Conservation (phyloP, 2,797 vertebrate genomes). For the Muscicapa comitata region DNA sequence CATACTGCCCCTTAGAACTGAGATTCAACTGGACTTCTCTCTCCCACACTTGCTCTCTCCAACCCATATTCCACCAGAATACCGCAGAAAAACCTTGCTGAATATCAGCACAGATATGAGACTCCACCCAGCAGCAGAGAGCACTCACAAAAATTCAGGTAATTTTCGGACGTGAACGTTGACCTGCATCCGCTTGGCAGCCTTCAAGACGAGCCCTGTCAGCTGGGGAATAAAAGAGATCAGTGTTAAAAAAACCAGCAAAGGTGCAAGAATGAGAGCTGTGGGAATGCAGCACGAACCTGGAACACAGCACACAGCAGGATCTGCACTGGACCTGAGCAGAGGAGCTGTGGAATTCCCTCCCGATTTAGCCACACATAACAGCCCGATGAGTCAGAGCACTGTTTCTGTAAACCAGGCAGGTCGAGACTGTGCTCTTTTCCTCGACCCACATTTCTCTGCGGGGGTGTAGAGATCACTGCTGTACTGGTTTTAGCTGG, state of each 20-base stretch:
- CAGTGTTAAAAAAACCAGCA: background rate
- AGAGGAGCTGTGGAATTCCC: background rate
- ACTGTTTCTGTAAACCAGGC: background rate
- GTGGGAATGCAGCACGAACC: background rate
- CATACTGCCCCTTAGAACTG: background rate
- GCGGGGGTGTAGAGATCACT: background rate
- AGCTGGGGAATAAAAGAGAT: constrained; percentile 74
- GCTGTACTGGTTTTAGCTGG: background rate
- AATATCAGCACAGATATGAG: background rate
- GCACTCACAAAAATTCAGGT: constrained; percentile 82
- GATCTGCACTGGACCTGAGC: background rate
- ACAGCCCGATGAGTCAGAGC: background rate
- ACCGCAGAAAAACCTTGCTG: background rate
- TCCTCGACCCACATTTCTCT: background rate
- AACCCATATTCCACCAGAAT: background rate
- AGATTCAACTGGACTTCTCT: background rate
- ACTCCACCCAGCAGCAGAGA: background rate
- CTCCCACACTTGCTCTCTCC: background rate
- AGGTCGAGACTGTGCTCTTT: background rate
- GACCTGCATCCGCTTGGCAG: constrained; percentile 89
- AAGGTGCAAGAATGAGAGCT: background rate
- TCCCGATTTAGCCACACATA: background rate
- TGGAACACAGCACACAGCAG: background rate
- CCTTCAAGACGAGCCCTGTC: constrained; percentile 86
- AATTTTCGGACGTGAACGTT: constrained; percentile 83